Evolutionary conservation across 2,888 invertebrate species (phyloP).

Genomic region (Lamellibrachia columna): DNA sequence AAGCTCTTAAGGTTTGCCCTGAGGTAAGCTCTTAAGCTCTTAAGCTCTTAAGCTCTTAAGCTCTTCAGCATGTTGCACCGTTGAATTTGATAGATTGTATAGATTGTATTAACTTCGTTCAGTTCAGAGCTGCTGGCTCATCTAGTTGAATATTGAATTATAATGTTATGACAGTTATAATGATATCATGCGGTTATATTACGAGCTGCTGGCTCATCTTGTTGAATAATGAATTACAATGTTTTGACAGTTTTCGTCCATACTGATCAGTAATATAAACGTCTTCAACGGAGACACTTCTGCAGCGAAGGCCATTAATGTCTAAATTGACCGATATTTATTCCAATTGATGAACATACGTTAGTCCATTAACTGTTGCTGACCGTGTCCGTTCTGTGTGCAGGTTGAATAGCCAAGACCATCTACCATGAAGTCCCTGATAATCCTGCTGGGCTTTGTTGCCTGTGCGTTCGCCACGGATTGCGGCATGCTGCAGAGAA

Average conservation of each 20-base stretch:
- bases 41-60: no score
- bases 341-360: not conserved
- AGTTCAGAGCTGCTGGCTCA: not conserved
- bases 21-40: not conserved
- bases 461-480: slow-evolving; percentile 19
- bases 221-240: not conserved
- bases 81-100: not conserved
- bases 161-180: not conserved
- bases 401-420: slow-evolving; percentile 10
- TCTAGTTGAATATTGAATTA: not conserved
- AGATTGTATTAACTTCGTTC: not conserved
- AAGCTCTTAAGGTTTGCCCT: slow-evolving; percentile 16
- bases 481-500: not conserved
- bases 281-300: not conserved
- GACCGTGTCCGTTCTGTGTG: not conserved
- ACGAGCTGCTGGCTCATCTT: not conserved
- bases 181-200: not conserved
- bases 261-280: no score
- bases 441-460: slow-evolving; percentile 17
- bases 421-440: not conserved
- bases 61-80: not conserved
- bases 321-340: no score
- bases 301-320: not conserved
- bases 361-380: not conserved
- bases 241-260: no score